Conservation (phyloP, 2,113 vertebrate genomes). For the Sinosuthora webbiana region DNA sequence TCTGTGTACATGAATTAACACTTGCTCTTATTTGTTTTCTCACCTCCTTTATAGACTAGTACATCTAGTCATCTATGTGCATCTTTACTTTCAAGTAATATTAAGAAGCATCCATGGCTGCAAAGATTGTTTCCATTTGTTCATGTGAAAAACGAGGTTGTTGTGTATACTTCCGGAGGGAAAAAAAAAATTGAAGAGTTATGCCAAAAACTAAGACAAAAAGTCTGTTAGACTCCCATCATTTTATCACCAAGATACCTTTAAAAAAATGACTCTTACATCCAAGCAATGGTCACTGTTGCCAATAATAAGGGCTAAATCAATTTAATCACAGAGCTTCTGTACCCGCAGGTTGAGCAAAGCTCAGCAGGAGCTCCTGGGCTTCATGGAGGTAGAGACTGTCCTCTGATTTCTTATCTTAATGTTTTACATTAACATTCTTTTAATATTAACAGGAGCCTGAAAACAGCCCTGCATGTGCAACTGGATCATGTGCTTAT, state of each 20-base stretch:
- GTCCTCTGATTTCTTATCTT: slow-evolving; percentile 5
- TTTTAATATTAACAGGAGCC: background rate
- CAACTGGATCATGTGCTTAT: background rate
- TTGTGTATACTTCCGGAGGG: background rate
- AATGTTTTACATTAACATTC: background rate
- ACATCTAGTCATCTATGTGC: background rate
- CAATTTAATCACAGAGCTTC: background rate
- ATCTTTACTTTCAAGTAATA: slow-evolving; percentile 12
- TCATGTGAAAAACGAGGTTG: background rate
- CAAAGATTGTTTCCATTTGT: slow-evolving; percentile 30
- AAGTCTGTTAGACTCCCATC: background rate
- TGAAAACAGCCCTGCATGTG: background rate
- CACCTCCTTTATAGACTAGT: slow-evolving; percentile 30
- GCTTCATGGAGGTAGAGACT: background rate
- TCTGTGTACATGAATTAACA: slow-evolving; percentile 49
- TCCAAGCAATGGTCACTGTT: background rate
- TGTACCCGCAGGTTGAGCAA: background rate
- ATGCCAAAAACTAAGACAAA: slow-evolving; percentile 21
- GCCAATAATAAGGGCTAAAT: slow-evolving; percentile 2
- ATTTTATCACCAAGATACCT: background rate
- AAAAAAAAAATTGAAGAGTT: background rate
- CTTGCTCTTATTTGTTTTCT: slow-evolving; percentile 66
- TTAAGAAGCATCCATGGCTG: slow-evolving; percentile 7
- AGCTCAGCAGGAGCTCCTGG: background rate
- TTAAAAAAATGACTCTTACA: background rate